Conservation (phyloP, 1,140 invertebrate genomes). For the Diprion similis region DNA sequence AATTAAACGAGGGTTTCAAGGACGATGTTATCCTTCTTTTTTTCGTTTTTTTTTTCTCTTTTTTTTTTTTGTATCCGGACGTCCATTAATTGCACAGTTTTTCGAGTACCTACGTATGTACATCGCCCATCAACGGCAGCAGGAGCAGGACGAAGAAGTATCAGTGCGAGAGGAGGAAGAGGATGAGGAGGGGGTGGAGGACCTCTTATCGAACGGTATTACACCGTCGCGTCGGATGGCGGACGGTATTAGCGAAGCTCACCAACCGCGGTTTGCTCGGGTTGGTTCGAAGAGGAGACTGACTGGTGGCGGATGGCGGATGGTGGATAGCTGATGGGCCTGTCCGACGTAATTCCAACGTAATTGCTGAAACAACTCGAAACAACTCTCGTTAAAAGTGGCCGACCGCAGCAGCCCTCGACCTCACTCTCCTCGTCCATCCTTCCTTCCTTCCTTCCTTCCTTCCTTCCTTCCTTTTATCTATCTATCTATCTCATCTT, state of each 20-base stretch:
- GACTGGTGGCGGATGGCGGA: not conserved
- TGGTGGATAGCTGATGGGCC: not conserved
- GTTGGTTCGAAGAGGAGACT: not conserved
- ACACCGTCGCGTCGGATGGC: no score
- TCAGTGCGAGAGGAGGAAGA: no score
- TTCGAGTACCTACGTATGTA: no score
- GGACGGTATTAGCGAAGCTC: not conserved
- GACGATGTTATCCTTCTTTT: no score
- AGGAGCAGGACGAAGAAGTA: no score
- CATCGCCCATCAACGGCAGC: no score
- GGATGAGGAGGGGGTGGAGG: not conserved
- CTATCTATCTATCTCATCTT: not conserved
- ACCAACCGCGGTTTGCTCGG: not conserved
- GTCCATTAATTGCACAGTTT: no score
- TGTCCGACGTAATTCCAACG: slow-evolving; percentile 49
- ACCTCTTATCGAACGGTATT: not conserved
- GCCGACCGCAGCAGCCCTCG: slow-evolving; percentile 21
- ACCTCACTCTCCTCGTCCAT: not conserved
- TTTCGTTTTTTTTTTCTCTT: no score
- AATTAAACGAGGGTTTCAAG: no score
- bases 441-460: slow-evolving; percentile 5
- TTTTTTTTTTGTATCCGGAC: no score
- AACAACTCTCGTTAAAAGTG: slow-evolving; percentile 57
- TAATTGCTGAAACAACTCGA: slow-evolving; percentile 56
- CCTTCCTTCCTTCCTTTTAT: slow-evolving; percentile 5